Base-by-base conservation (phyloP, 2,113 vertebrate species). In the Clinocottus analis region DNA sequence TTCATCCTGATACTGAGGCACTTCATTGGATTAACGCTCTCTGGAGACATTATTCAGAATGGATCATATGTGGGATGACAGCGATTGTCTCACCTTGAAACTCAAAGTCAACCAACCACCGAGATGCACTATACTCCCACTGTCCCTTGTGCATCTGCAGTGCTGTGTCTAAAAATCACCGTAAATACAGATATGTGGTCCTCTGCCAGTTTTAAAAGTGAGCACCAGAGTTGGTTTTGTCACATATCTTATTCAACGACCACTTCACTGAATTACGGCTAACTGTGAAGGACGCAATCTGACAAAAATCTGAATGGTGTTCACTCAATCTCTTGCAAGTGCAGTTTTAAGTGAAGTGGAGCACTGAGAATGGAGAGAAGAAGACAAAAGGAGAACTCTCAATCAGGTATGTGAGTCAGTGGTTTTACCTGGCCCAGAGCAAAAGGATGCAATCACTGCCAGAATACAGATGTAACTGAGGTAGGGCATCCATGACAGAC, bases 371-470 rank as follows among this genome's bases (percentile, higher is more conserved):
- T 35, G 3, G 35, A 37, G 58, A 27, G 1, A 33, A 53, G 16
- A 5, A 23, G 7, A 25, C 5, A n/a, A 8, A 19, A 17, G 7
- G 31, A 10, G 17, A 37, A 27, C 56, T 31, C 7, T n/a, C 4
- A 55, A 17, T 0, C 6, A 3, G 19, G 25, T 59, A 58, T 68
- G 59, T 77, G n/a, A 13, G 41, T 84, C 39, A 35, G 37, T 31
- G 19, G 58, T 33, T 65, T 91, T 96, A 99, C 97, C 97, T 96
- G 97, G 97, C 25, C 97, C 97, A 0, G 95, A 97, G 93, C 97
- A 99, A 91, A 99, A 99, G 0, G 97, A 95, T 1, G 96, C 96
- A 27, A 99, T 99, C 90, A 97, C 92, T 77, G 93, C 96, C 82
- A 99, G 93, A 81, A 99, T 95, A 73, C 96, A 96, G 86, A 93